Evolutionary conservation across 2,888 invertebrate species (phyloP).

Genomic region (Isotomurus palustris): DNA sequence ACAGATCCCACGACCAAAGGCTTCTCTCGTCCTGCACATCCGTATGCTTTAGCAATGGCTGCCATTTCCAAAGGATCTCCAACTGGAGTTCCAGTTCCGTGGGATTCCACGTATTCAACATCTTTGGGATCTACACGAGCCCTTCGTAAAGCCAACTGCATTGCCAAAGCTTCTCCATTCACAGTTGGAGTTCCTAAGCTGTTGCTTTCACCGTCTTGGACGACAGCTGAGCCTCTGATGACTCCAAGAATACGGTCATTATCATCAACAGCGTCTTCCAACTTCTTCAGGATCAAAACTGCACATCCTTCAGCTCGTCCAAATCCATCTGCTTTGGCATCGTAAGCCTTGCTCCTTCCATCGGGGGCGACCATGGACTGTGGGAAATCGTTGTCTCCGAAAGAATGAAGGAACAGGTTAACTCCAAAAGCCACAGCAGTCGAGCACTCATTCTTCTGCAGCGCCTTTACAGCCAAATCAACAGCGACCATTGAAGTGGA

Average conservation of each 20-base stretch:
- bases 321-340: not conserved
- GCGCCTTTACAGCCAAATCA: no score
- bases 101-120: conserved; percentile 10
- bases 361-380: not conserved
- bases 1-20: conserved; percentile 15
- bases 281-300: not conserved
- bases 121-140: conserved; percentile 15
- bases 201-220: not conserved
- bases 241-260: not conserved
- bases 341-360: conserved; percentile 7
- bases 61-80: conserved; percentile 21
- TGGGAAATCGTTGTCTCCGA: not conserved
- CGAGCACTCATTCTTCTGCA: no score
- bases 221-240: not conserved
- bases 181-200: not conserved
- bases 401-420: not conserved
- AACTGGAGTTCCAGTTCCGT: conserved; percentile 16
- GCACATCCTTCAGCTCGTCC: conserved; percentile 3
- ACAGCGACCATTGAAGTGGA: no score
- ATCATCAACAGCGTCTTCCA: not conserved
- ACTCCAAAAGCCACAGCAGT: not conserved
- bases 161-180: conserved; percentile 15
- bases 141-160: conserved; percentile 14
- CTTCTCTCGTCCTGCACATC: conserved; percentile 8
- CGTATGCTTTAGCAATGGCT: conserved; percentile 17